Base-by-base conservation (phyloP, 2,113 vertebrate species). In the Psittacara wagleri region DNA sequence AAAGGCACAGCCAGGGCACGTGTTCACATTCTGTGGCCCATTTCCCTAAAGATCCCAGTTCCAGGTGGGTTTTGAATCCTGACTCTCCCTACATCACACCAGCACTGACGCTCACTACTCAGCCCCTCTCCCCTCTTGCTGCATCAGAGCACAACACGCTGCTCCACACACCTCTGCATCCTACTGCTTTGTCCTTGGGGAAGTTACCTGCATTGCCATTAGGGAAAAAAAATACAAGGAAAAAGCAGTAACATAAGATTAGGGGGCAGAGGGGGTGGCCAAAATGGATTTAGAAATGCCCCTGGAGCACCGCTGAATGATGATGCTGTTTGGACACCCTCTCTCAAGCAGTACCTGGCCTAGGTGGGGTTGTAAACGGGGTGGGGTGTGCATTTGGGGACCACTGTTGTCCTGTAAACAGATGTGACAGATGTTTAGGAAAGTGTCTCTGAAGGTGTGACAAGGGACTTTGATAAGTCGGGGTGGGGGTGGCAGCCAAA, bases 191-290 rank as follows among this genome's bases (percentile, higher is more conserved):
- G 19, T 10, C 59, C 44, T 18, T 13, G 54, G 49, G 48, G 13
- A 35, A 68, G 1, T 8, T 1, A 1, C 3, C 33, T 11, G 27
- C 19, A 8, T 17, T 75, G 49, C 22, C 35, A 28, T 1, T 3
- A 6, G 20, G 10, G 2, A 5, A 9, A 10, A 5, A 39, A 33
- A 52, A 25, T 7, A 33, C 6, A 49, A 22, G 17, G 33, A 8
- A 24, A 75, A 63, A 44, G 4, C 6, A 46, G 3, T 16, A 39
- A 39, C 1, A 5, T 14, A 6, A 9, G 29, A 49, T 31, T 52
- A 37, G 1, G 7, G 12, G 28, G 31, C 2, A 22, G 13, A 52
- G 0, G 2, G 7, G 15, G 6, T 2, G 5, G 6, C 14, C 9
- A 49, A 39, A 72, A 85, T n/a, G 15, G 41, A 8, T 75, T 82